Evolutionary conservation across 2,797 vertebrate species (phyloP), one percentile per base, ranked within the genome.

Genomic region (Fistularia commersonii): DNA sequence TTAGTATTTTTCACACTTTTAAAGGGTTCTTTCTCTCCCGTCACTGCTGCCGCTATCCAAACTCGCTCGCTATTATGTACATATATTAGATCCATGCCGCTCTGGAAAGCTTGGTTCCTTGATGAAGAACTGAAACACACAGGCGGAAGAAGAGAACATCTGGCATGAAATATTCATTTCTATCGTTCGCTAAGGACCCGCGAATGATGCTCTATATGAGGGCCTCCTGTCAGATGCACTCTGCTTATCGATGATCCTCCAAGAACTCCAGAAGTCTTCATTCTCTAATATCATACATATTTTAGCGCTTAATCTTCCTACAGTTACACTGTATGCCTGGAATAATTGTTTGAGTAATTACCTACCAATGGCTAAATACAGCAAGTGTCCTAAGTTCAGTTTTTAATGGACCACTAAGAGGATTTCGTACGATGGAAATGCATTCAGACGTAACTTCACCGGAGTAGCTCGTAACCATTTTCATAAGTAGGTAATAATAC

Each of bases 101-200:
- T 23, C 32, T 40, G 69, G 54, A 56, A 42, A 46, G 53, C 72
- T 61, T 56, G 13, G 0, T 56, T 72, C 58, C 13, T 54, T 32
- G 43, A 68, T 42, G 51, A 38, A 44, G 48, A 64, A 54, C 53
- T 64, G 53, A 66, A 48, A 51, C 36, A n/a, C 43, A 52, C 23
- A 2, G 40, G 11, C 31, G 11, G 51, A 38, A 12, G 46, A 57
- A 47, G 54, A 42, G 55, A 23, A 23, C 23, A 23, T 23, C 23
- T 11, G 0, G 31, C 34, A 69, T 72, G 42, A 82, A 82, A 80
- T 58, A 80, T 83, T 78, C 48, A 51, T 54, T 77, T 76, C 72
- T 51, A 79, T 73, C 51, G 69, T 59, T 54, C 65, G 48, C 56
- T 69, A 48, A 57, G 59, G 52, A 38, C 47, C 63, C 54, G 76